These are phyloP conservation scores for Alitta virens DNA, from an alignment of 2,888 invertebrate genomes.

Conservation along the genomic window DNA sequence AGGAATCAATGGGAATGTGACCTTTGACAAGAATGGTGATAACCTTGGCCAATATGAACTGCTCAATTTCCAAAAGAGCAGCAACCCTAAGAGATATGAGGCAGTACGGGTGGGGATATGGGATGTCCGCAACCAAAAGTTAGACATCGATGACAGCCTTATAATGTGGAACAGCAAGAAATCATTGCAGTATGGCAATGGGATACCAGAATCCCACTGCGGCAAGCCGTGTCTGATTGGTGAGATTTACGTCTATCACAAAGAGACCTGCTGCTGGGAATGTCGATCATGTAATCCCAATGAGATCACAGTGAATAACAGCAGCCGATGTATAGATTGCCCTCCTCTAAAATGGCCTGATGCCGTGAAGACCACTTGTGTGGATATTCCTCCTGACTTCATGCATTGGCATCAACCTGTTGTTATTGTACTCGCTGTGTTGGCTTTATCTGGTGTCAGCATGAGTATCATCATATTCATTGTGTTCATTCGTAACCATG, in stretches of 20 bases:
- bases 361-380: conserved; percentile 17
- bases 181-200: background rate
- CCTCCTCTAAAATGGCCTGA: conserved; percentile 30
- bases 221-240: conserved; percentile 29
- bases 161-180: conserved; percentile 22
- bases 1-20: conserved; percentile 37
- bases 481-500: conserved; percentile 25
- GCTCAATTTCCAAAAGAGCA: conserved; percentile 32
- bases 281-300: conserved; percentile 42
- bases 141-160: conserved; percentile 27
- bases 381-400: conserved; percentile 13
- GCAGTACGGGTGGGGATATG: conserved; percentile 34
- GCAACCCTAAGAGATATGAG: conserved; percentile 8
- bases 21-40: conserved; percentile 44
- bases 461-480: conserved; percentile 28
- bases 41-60: conserved; percentile 38
- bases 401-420: conserved; percentile 26
- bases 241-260: conserved; percentile 39
- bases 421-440: conserved; percentile 20
- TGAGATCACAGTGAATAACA: conserved; percentile 37
- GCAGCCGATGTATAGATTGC: conserved; percentile 38
- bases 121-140: conserved; percentile 32
- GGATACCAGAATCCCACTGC: conserved; percentile 23
- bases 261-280: conserved; percentile 45
- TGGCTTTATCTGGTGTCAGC: conserved; percentile 25